phyloP scores from a whole-genome alignment of 2,888 invertebrate genomes.

The Nemoura dubitans region DNA sequence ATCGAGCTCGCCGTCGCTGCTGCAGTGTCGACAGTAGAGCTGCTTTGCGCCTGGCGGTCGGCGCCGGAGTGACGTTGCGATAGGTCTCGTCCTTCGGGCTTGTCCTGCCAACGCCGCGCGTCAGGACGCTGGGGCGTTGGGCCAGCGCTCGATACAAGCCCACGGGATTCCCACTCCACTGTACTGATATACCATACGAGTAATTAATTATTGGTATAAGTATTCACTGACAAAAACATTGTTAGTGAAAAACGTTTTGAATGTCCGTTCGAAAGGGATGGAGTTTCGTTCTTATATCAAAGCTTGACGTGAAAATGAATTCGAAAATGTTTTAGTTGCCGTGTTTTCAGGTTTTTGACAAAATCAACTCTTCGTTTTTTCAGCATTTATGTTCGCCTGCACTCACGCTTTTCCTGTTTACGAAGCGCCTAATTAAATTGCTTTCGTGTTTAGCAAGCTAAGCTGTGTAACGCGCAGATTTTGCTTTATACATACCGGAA shows the following conservation, averaged over 20 bases:
- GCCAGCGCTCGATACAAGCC: background rate
- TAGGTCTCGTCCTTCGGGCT: background rate
- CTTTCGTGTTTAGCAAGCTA: background rate
- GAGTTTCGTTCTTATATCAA: background rate
- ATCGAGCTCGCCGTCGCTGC: too few species aligned
- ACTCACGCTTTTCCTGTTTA: background rate
- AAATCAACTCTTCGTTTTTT: background rate
- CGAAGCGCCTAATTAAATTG: background rate
- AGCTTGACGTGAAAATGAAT: background rate
- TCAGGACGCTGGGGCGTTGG: background rate
- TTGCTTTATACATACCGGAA: background rate
- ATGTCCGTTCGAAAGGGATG: background rate
- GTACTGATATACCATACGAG: background rate
- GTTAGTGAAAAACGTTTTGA: background rate
- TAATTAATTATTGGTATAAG: background rate
- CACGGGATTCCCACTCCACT: background rate
- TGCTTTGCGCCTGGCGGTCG: conserved; percentile 45
- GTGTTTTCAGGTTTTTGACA: background rate
- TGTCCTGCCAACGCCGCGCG: background rate
- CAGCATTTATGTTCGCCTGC: background rate
- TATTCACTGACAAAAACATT: background rate
- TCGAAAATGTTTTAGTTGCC: background rate
- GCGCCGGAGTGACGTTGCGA: conserved; percentile 36
- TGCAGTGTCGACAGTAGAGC: conserved; percentile 27
- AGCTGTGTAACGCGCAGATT: background rate